phyloP scores from a whole-genome alignment of 2,113 vertebrate genomes.

The Oplegnathus fasciatus region DNA sequence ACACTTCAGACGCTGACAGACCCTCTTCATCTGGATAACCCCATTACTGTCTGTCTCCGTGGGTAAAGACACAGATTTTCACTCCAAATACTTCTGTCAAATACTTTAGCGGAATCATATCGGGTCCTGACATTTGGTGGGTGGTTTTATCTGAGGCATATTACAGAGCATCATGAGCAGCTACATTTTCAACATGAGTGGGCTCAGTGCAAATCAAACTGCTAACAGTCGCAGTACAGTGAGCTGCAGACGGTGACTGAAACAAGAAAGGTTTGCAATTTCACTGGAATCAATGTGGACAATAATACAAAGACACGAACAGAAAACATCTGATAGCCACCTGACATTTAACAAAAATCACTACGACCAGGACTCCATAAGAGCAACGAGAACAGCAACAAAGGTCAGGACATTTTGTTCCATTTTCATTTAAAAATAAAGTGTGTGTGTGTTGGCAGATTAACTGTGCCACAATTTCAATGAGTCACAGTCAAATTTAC shows the following conservation, averaged over 20 bases:
- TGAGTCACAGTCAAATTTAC: neutral
- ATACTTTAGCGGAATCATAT: neutral
- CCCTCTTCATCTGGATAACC: slow-evolving; percentile 47
- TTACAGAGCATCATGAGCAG: slow-evolving; percentile 33
- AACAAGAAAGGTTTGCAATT: neutral
- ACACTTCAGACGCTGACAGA: slow-evolving; percentile 41
- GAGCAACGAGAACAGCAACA: slow-evolving; percentile 9
- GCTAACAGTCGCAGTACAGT: neutral
- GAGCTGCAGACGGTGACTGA: neutral
- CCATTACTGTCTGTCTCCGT: slow-evolving; percentile 24
- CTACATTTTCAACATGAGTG: slow-evolving; percentile 45
- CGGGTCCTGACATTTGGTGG: slow-evolving; percentile 54
- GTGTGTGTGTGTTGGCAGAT: neutral
- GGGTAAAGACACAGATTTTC: slow-evolving; percentile 32
- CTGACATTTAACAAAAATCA: slow-evolving; percentile 60
- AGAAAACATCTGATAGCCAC: neutral
- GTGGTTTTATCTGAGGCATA: slow-evolving; percentile 32
- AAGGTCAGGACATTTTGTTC: slow-evolving; percentile 45
- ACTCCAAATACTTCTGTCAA: slow-evolving; percentile 31
- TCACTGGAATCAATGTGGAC: slow-evolving; percentile 25
- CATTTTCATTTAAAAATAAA: slow-evolving; percentile 19
- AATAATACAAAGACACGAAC: slow-evolving; percentile 1
- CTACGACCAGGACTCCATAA: slow-evolving; percentile 12
- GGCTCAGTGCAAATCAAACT: slow-evolving; percentile 23
- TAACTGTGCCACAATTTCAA: neutral